phyloP scores from a whole-genome alignment of 1,140 invertebrate genomes.

The Drosophila azteca region DNA sequence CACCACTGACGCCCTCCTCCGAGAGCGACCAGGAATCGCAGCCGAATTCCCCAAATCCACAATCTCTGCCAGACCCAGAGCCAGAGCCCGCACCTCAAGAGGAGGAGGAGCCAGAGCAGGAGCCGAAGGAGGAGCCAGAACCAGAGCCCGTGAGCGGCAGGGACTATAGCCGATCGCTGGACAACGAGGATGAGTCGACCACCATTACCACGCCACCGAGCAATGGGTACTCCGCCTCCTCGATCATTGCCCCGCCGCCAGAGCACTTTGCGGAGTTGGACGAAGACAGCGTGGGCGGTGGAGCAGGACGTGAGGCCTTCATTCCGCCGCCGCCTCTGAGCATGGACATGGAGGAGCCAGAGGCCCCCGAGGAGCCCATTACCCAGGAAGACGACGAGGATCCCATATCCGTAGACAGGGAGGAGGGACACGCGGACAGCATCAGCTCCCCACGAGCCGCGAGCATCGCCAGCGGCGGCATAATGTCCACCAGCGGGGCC shows the following conservation, averaged over 20 bases:
- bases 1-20: conserved; percentile 73
- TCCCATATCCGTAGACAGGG: conserved; percentile 65
- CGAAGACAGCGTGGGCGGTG: conserved; percentile 37
- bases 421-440: conserved; percentile 51
- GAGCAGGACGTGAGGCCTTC: conserved; percentile 36
- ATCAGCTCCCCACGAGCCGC: conserved; percentile 66
- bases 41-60: conserved; percentile 67
- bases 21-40: conserved; percentile 80
- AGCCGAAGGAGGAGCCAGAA: conserved; percentile 29
- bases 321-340: conserved; percentile 58
- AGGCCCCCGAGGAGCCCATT: conserved; percentile 19
- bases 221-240: conserved; percentile 80
- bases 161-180: conserved; percentile 68
- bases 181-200: conserved; percentile 79
- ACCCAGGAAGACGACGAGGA: conserved; percentile 60
- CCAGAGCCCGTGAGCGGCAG: conserved; percentile 38
- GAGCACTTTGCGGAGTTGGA: conserved; percentile 73
- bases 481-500: conserved; percentile 57
- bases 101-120: conserved; percentile 32
- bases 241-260: conserved; percentile 73
- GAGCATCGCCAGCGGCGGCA: conserved; percentile 66
- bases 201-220: conserved; percentile 81
- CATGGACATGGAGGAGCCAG: conserved; percentile 17
- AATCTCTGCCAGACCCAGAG: conserved; percentile 27
- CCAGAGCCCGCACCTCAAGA: conserved; percentile 31